Evolutionary conservation across 2,113 vertebrate species (phyloP), one percentile per base, ranked within the genome.

Genomic region (Ammodytes dubius): DNA sequence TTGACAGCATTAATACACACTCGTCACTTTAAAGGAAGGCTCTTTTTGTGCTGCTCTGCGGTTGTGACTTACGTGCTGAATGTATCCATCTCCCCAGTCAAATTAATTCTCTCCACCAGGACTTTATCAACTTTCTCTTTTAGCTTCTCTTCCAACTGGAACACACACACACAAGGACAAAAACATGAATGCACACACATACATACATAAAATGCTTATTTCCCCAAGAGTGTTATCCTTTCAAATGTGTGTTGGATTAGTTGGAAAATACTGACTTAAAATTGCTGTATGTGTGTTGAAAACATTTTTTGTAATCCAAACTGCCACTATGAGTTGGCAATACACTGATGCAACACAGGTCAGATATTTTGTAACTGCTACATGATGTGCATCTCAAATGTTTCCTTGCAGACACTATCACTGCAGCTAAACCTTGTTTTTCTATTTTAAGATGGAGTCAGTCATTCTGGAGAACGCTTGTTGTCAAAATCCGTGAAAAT

Each of bases 51-150:
- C 43, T 39, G 10, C 5, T 49, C 10, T 66, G 65, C 10, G 47
- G 65, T 27, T 70, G 35, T 56, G 80, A 91, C 96, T 7, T 96
- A 99, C 98, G 96, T 97, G 97, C 98, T 99, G 92, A 99, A 99
- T 0, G 97, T 99, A 90, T 99, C 98, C 96, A 98, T 99, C 95
- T 99, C 98, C 74, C 96, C 97, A 0, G 96, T 97, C 91, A 99
- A 93, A 87, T 99, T 99, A 88, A 99, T 99, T 86, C 97, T 96
- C 79, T 99, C 98, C 81, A 91, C 90, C 3, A 99, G 95, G 69
- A 95, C 94, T 66, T 95, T 91, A 65, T 99, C 98, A 58, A 99
- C 98, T 84, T 99, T 99, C 94, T 99, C 98, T 89, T 98, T 99
- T 6, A 99, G 96, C 75, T 99, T 99, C 87, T 99, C 98, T 91